Base-by-base conservation (phyloP, 2,888 invertebrate species). In the Erynnis tages region DNA sequence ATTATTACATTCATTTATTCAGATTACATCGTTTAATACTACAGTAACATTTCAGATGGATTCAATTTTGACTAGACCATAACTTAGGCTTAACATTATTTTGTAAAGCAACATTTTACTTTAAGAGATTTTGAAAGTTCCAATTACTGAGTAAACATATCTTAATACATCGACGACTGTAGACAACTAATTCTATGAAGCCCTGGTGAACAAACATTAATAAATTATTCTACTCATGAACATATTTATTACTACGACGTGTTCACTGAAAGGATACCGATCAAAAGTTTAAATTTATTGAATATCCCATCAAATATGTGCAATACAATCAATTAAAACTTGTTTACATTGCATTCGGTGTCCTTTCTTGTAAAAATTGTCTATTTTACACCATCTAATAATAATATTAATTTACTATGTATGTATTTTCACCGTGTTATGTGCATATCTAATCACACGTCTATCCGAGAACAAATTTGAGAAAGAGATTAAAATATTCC, bases 21-120 rank as follows among this genome's bases (percentile, higher is more conserved):
- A 59, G 60, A 59, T 60, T 63, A 63, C 60, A 63, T 54, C 54
- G 25, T 54, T 57, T 58, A 10, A 38, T 16, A 37, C 44, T 44
- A 52, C 37, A 38, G 35, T 37, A 35, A 52, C 44, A 52, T 44
- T 52, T 52, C 44, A 44, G 55, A 62, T 53, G 53, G 43, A 56
- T 54, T 60, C 57, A 57, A 60, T 53, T 64, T 46, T 57, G 66
- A 71, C 71, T 68, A 69, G 71, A 72, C 66, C 62, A 66, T 41
- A 61, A 53, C 37, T 65, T 65, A 71, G 64, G 58, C 65, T 68
- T 65, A 61, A 56, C 16, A 29, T 37, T 37, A 21, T 29, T 38
- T 25, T 17, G n/a, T 35, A 17, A 27, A 32, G 32, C 21, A 23
- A 37, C 25, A 34, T 25, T 14, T 35, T n/a, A n/a, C n/a, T n/a